Conservation (phyloP, 2,888 invertebrate species). For the Machimus atricapillus region DNA sequence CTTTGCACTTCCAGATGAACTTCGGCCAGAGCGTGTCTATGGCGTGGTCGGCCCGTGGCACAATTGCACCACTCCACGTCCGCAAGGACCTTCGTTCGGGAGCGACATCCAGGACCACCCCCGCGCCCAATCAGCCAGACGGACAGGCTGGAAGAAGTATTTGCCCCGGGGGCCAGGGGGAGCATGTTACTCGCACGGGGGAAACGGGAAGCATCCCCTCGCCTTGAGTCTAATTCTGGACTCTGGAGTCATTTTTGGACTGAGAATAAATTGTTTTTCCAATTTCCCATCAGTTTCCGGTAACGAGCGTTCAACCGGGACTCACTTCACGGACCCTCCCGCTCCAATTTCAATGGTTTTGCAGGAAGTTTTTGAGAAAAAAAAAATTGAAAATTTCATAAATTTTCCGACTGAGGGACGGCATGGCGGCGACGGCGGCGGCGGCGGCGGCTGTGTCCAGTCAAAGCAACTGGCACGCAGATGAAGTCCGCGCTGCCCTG, state of each 20-base stretch:
- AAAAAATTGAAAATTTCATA: constrained; percentile 28
- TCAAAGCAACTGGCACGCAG: neutral
- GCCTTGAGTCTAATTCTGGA: neutral
- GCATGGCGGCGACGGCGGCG: neutral
- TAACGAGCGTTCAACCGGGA: neutral
- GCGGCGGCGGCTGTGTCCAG: neutral
- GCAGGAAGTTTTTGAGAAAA: neutral
- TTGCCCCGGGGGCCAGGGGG: neutral
- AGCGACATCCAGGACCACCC: neutral
- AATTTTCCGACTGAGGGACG: neutral
- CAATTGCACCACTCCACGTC: neutral
- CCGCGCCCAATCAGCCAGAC: neutral
- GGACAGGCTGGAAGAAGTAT: neutral
- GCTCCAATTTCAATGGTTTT: neutral
- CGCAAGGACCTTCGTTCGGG: neutral
- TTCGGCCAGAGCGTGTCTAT: neutral
- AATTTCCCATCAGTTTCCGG: constrained; percentile 34
- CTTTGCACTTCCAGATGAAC: constrained; percentile 9
- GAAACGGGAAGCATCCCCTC: neutral
- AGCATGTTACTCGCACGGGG: neutral
- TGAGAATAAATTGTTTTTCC: constrained; percentile 20
- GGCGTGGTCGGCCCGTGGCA: neutral
- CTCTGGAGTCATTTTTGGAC: neutral
- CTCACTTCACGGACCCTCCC: neutral
- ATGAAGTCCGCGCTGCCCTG: neutral